Evolutionary conservation across 2,113 vertebrate genomes (phyloP).

Genomic region (Hippopotamus amphibius): DNA sequence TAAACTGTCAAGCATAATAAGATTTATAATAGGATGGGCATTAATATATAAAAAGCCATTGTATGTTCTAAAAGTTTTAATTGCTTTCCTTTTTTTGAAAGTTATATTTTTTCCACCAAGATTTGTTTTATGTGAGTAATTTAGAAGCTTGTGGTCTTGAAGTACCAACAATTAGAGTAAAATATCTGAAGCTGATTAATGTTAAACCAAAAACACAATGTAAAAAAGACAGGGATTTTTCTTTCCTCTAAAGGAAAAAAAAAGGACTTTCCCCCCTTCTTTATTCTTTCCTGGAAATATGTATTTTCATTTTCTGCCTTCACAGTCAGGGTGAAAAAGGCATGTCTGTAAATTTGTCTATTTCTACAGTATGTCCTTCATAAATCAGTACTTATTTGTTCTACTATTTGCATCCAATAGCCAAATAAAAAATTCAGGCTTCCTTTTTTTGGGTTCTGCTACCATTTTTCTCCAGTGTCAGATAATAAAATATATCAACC

Average conservation of each 20-base stretch:
- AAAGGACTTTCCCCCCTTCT: not conserved
- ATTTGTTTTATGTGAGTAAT: slow-evolving; percentile 11
- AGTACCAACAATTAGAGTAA: not conserved
- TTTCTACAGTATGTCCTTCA: not conserved
- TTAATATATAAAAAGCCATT: slow-evolving; percentile 39
- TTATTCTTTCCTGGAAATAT: not conserved
- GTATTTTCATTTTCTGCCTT: slow-evolving; percentile 17
- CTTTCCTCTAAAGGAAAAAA: not conserved
- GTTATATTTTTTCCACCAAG: not conserved
- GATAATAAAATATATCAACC: not conserved
- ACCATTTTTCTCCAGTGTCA: not conserved
- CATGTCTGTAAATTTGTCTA: not conserved
- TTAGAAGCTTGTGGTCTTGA: slow-evolving; percentile 65
- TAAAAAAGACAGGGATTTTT: not conserved
- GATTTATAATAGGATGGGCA: slow-evolving; percentile 36
- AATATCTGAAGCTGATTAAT: slow-evolving; percentile 46
- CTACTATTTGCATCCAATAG: not conserved
- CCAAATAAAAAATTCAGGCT: not conserved
- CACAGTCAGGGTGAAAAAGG: not conserved
- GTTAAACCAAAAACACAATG: slow-evolving; percentile 1
- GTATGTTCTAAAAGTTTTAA: slow-evolving; percentile 68
- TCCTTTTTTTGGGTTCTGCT: not conserved
- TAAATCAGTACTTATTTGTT: not conserved
- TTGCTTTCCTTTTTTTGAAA: slow-evolving; percentile 71
- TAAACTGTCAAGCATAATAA: slow-evolving; percentile 70